Percentiles rank a stretch among this genome's conserved stretches.
phyloP scores from a whole-genome alignment of 2,888 invertebrate genomes.

The Argynnis bischoffii region DNA sequence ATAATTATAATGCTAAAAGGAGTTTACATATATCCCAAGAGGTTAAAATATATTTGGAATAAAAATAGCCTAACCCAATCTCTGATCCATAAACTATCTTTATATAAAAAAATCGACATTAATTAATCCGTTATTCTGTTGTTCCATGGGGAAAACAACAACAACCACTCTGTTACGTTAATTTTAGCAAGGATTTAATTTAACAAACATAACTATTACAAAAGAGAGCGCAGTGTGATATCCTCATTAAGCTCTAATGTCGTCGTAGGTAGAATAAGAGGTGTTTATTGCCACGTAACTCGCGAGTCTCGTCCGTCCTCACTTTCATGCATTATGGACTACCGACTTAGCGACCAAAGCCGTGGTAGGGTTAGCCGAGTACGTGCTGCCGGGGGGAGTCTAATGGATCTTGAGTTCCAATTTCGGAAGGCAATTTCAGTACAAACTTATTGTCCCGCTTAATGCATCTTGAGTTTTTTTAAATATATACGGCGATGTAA shows the following conservation, averaged over 20 bases:
- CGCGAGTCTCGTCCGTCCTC: background rate
- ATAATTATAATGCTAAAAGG: too few species aligned
- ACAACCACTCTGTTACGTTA: too few species aligned
- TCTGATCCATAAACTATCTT: too few species aligned
- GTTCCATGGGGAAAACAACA: too few species aligned
- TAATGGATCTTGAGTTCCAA: background rate
- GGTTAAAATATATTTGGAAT: too few species aligned
- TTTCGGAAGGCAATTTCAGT: background rate
- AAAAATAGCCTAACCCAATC: too few species aligned
- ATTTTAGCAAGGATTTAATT: too few species aligned
- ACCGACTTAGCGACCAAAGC: background rate
- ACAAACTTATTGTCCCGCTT: background rate
- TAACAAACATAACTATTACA: background rate
- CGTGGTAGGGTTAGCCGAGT: conserved; percentile 5
- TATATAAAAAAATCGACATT: too few species aligned
- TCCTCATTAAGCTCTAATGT: conserved; percentile 29
- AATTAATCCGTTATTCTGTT: too few species aligned
- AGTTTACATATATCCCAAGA: too few species aligned
- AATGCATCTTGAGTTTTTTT: background rate
- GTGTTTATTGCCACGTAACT: conserved; percentile 39
- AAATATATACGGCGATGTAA: background rate
- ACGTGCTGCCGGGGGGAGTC: background rate
- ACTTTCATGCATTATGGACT: too few species aligned
- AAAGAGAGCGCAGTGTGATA: background rate
- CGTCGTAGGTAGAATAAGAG: conserved; percentile 8